Conservation (phyloP, 30 jellyfish, hydroid and myxozoan species). For the Phacellophora camtschatica region DNA sequence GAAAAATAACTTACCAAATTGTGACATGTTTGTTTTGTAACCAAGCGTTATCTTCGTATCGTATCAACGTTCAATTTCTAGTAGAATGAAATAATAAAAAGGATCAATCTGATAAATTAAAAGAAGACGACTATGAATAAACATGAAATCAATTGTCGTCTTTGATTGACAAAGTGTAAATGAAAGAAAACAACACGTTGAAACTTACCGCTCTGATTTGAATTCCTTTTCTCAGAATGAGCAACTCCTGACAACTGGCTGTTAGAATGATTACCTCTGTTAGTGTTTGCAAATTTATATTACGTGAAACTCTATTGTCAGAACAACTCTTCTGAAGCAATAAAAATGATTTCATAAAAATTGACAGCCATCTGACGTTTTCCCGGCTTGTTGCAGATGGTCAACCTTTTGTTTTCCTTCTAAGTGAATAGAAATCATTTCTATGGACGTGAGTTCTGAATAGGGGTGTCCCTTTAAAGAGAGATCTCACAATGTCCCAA, state of each 20-base stretch:
- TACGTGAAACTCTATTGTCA: not conserved
- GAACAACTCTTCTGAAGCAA: constrained; percentile 24
- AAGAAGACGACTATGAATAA: too few relatives aligned
- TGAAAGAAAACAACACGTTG: not conserved
- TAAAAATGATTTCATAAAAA: not conserved
- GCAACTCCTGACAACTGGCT: constrained; percentile 60
- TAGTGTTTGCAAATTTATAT: constrained; percentile 33
- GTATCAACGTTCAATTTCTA: too few relatives aligned
- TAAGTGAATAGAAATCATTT: constrained; percentile 4
- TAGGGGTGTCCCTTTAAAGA: constrained; percentile 41
- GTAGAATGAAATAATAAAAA: too few relatives aligned
- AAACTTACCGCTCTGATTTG: constrained; percentile 45
- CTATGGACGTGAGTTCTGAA: constrained; percentile 18
- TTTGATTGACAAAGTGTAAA: not conserved
- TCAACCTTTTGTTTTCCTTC: constrained; percentile 19
- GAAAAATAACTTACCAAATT: too few relatives aligned
- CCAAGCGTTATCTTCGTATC: too few relatives aligned
- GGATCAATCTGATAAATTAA: too few relatives aligned
- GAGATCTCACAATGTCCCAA: constrained; percentile 45
- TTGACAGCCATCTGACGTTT: constrained; percentile 69
- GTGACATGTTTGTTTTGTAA: too few relatives aligned
- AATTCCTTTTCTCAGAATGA: constrained; percentile 2
- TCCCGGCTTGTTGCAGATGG: constrained; percentile 62
- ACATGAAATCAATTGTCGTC: constrained; percentile 31
- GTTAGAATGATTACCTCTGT: not conserved